Evolutionary conservation across 2,797 vertebrate genomes (phyloP).

Genomic region (Myotis myotis): DNA sequence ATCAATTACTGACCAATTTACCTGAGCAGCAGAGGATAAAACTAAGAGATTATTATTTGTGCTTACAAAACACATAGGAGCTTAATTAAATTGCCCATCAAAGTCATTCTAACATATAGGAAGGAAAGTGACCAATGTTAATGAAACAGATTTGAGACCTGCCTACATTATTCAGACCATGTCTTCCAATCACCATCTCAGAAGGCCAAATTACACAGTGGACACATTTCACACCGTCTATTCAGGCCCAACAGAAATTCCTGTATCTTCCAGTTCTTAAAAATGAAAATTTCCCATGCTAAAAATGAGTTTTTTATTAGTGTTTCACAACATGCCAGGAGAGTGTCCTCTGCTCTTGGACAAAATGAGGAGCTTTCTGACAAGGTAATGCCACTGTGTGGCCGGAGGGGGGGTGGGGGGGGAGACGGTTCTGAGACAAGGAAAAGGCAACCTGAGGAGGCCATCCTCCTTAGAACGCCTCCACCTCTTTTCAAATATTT

Average conservation of each 20-base stretch:
- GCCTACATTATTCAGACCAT: neutral
- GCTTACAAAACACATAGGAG: conserved; percentile 21
- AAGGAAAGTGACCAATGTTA: neutral
- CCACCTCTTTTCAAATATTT: neutral
- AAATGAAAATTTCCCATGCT: conserved; percentile 40
- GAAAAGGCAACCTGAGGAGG: neutral
- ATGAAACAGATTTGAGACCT: conserved; percentile 13
- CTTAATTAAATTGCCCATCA: conserved; percentile 50
- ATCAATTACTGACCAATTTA: neutral
- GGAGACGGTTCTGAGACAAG: neutral
- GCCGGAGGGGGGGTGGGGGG: neutral
- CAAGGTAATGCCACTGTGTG: neutral
- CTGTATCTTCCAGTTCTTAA: neutral
- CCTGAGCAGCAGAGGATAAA: conserved; percentile 9
- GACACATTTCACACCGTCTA: neutral
- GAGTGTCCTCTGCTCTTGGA: conserved; percentile 17
- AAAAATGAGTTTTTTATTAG: conserved; percentile 41
- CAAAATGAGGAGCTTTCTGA: conserved; percentile 31
- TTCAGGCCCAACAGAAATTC: neutral
- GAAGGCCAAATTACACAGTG: neutral
- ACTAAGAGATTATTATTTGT: conserved; percentile 12
- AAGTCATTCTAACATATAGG: neutral
- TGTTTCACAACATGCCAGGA: neutral
- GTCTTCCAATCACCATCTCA: neutral
- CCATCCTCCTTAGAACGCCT: neutral